phyloP scores from a whole-genome alignment of 1,140 invertebrate genomes.

The Caerostris extrusa region DNA sequence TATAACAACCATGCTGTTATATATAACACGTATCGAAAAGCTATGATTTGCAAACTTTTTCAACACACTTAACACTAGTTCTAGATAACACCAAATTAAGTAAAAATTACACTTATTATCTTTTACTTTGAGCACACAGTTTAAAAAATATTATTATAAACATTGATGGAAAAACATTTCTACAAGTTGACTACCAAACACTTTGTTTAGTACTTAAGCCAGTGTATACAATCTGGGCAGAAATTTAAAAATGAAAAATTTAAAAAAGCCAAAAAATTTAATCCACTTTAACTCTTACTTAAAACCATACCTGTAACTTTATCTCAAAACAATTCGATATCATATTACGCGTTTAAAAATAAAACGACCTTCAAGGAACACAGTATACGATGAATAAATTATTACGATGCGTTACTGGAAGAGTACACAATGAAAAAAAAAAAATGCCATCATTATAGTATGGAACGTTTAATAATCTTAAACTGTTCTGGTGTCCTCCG shows the following conservation, averaged over 20 bases:
- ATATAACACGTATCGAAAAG: background rate
- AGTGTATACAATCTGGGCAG: background rate
- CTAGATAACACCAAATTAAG: background rate
- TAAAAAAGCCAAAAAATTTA: background rate
- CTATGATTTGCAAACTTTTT: background rate
- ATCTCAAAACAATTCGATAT: background rate
- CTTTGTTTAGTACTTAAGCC: conserved; percentile 23
- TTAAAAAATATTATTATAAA: background rate
- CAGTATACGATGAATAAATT: background rate
- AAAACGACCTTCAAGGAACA: background rate
- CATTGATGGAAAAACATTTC: background rate
- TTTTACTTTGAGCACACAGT: background rate
- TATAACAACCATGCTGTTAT: background rate
- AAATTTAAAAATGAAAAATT: background rate
- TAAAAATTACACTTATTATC: background rate
- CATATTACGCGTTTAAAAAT: background rate
- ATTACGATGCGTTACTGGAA: background rate
- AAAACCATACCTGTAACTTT: background rate
- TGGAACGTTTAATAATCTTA: background rate
- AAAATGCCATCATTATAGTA: background rate
- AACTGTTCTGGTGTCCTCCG: background rate
- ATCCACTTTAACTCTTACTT: background rate
- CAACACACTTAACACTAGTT: background rate
- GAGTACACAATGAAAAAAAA: background rate
- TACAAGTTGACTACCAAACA: background rate